Conservation (phyloP, 2,888 invertebrate species). For the Vesta saturnalis region DNA sequence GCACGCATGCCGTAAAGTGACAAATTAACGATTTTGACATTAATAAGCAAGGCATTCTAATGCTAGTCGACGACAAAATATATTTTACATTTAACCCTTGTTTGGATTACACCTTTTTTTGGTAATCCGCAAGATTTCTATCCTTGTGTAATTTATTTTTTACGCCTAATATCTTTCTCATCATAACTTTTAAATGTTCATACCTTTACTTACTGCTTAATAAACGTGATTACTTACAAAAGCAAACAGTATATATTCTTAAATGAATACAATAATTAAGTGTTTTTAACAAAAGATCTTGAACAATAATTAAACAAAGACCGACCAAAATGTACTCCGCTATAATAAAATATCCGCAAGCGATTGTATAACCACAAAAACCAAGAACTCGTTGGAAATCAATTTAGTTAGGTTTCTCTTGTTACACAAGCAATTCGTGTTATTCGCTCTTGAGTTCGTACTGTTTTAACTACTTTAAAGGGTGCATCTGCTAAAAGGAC, state of each 20-base stretch:
- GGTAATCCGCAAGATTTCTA: neutral
- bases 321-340: neutral
- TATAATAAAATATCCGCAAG: constrained; percentile 24
- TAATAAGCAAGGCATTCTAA: too few species aligned
- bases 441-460: constrained; percentile 20
- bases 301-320: neutral
- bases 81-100: neutral
- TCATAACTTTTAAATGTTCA: neutral
- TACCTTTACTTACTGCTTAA: neutral
- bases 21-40: too few species aligned
- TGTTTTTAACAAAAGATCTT: too few species aligned
- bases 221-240: neutral
- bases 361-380: constrained; percentile 27
- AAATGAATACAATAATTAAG: neutral
- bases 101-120: neutral
- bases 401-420: constrained; percentile 26
- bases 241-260: neutral
- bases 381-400: constrained; percentile 29
- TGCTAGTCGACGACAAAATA: too few species aligned
- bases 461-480: constrained; percentile 11
- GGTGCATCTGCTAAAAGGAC: constrained; percentile 6
- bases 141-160: neutral
- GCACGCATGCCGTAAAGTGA: too few species aligned
- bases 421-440: constrained; percentile 20
- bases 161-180: neutral